Evolutionary conservation across 2,888 invertebrate genomes (phyloP).

Genomic region (Eilema griseolum): DNA sequence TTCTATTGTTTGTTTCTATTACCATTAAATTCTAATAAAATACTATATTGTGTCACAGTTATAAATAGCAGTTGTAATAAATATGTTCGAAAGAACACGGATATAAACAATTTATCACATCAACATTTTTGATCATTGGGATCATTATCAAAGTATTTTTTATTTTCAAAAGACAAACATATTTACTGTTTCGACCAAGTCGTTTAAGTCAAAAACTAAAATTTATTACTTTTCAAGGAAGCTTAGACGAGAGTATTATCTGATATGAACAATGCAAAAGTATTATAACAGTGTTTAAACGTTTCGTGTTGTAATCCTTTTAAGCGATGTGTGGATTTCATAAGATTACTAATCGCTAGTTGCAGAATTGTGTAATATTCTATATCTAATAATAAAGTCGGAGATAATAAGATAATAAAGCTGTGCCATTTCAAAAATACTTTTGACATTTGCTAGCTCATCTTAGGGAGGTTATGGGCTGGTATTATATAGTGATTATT

Average conservation of each 20-base stretch:
- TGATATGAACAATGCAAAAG: conserved; percentile 29
- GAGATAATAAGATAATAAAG: no score
- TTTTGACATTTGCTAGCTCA: neutral
- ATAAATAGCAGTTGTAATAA: conserved; percentile 26
- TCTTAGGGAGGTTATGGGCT: neutral
- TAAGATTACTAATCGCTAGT: conserved; percentile 23
- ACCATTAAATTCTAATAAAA: conserved; percentile 24
- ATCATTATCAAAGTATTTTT: conserved; percentile 30
- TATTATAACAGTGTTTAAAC: conserved; percentile 14
- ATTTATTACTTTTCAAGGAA: conserved; percentile 26
- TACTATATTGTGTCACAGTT: conserved; percentile 28
- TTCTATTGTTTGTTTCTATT: conserved; percentile 26
- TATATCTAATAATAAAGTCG: neutral
- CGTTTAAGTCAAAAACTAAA: conserved; percentile 37
- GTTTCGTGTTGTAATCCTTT: conserved; percentile 32
- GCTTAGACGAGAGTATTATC: conserved; percentile 19
- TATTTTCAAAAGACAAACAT: conserved; percentile 28
- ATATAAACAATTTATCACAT: conserved; percentile 32
- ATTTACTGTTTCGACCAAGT: conserved; percentile 21
- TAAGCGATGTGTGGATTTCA: conserved; percentile 18
- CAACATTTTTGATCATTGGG: conserved; percentile 35
- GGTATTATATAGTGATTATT: neutral
- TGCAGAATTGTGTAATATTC: conserved; percentile 13
- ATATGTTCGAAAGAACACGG: conserved; percentile 27
- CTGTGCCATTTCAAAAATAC: neutral